Evolutionary conservation across 1,140 invertebrate genomes (phyloP), one percentile per base, ranked within the genome.

Genomic region (Brachionus asplanchnoidis): DNA sequence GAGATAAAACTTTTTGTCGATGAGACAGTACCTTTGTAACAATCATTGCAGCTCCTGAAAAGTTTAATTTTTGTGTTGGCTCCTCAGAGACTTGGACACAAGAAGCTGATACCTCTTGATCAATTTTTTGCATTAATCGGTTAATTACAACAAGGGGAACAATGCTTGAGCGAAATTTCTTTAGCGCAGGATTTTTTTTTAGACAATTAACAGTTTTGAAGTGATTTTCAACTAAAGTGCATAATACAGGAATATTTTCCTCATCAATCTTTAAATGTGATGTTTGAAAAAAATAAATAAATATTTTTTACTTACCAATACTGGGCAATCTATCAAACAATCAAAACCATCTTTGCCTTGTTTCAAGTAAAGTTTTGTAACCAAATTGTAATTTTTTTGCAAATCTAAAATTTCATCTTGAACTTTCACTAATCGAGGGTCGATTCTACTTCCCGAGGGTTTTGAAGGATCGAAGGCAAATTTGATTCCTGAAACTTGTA

Each of bases 391-490:
- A 14, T 5, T 46, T 46, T 60, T 82, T 40, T 46, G 20, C 9
- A 68, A 17, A 23, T 82, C 65, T 42, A 82, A 68, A 82, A 32
- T 12, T 68, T 82, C 79, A 68, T 68, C 79, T 82, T 82, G 79
- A 82, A 82, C 40, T 65, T 65, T 32, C 12, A 82, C 79, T 14
- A 60, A 12, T 9, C 53, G n/a, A n/a, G 53, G 90, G 85, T 94
- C 93, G 0, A 97, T 92, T 28, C 95, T 89, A 70, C 92, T 85
- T 7, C 94, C 94, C 0, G 50, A 3, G 5, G 93, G 92, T 87
- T 92, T 92, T 1, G 90, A 89, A 0, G 95, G 94, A 90, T 96
- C 93, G 90, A 96, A 96, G 1, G 93, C 94, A 90, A 96, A 97
- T 84, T 91, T 92, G 2, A 96, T 89, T 36, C 95, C 95, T 0